A percentile compares a stretch with the other conserved stretches of the same genome.
Evolutionary conservation across 1,140 invertebrate genomes (phyloP).

Genomic region (Listronotus oregonensis): DNA sequence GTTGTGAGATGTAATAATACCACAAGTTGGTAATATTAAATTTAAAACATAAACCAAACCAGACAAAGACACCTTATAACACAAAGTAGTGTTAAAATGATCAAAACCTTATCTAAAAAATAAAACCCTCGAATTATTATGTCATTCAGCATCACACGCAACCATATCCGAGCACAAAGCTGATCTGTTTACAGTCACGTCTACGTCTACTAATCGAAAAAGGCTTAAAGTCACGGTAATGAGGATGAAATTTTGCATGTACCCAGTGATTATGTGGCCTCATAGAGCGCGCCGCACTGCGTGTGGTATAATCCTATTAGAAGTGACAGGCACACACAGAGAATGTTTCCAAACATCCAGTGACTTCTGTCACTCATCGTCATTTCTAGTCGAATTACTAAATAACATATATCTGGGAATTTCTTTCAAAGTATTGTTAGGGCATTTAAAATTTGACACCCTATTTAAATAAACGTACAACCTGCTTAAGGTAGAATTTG

Average conservation of each 20-base stretch:
- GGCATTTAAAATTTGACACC: conserved; percentile 10
- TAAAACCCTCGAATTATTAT: conserved; percentile 7
- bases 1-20: too few species aligned
- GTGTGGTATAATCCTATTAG: conserved; percentile 35
- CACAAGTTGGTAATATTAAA: too few species aligned
- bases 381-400: conserved; percentile 19
- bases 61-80: too few species aligned
- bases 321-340: conserved; percentile 24
- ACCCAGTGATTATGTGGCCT: conserved; percentile 26
- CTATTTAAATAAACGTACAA: background rate
- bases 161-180: background rate
- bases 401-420: conserved; percentile 29
- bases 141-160: background rate
- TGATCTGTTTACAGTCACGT: conserved; percentile 7
- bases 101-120: too few species aligned
- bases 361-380: conserved; percentile 37
- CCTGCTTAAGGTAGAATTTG: background rate
- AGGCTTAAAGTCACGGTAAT: conserved; percentile 31
- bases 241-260: conserved; percentile 30
- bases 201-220: conserved; percentile 11
- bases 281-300: conserved; percentile 22
- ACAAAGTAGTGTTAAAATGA: too few species aligned
- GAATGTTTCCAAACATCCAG: conserved; percentile 30
- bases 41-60: too few species aligned
- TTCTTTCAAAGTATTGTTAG: conserved; percentile 9